Conservation (phyloP, 2,113 vertebrate genomes). For the Glaucidium brasilianum region DNA sequence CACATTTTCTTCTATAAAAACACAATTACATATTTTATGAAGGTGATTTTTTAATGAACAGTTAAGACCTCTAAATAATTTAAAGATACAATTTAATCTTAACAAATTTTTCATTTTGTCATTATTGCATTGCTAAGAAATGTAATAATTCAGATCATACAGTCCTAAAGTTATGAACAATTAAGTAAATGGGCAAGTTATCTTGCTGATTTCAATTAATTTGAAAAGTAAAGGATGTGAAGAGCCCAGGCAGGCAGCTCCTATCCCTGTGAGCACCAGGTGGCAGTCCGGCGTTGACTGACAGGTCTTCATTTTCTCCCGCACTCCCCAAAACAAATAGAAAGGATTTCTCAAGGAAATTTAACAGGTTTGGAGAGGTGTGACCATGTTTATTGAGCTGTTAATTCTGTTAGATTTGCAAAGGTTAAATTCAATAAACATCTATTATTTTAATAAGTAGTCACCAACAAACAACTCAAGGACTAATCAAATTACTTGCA, state of each 20-base stretch:
- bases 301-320: background rate
- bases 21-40: background rate
- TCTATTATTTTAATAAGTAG: background rate
- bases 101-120: background rate
- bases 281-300: background rate
- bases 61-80: constrained; percentile 25
- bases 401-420: background rate
- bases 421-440: background rate
- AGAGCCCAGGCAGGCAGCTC: background rate
- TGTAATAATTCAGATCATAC: background rate
- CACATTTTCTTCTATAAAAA: constrained; percentile 14
- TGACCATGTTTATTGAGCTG: background rate
- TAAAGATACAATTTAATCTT: constrained; percentile 1
- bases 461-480: background rate
- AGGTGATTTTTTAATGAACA: constrained; percentile 24
- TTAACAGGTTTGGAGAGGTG: background rate
- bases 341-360: background rate
- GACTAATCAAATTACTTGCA: background rate
- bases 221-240: background rate
- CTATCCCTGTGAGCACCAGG: background rate
- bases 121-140: background rate
- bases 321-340: background rate
- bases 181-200: background rate
- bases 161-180: background rate
- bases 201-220: background rate